Base-by-base conservation (phyloP, 2,888 invertebrate species). In the Leptopilina myrica region DNA sequence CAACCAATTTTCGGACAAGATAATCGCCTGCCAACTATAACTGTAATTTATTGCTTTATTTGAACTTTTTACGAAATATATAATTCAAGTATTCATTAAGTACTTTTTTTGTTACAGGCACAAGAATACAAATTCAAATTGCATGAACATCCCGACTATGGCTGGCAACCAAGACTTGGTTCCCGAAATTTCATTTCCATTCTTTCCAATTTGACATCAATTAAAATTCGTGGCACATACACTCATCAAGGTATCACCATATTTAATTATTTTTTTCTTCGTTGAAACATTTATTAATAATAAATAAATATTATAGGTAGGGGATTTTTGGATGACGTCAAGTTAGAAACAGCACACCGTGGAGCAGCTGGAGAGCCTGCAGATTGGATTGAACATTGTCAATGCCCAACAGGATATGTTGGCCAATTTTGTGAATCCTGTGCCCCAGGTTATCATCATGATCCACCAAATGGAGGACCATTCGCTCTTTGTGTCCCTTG, bases 341-440 rank as follows among this genome's bases (percentile, higher is more conserved):
- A 95, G 82, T 92, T 99, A 78, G 97, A 97, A 87, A 97, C 98
- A 0, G 99, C 99, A 0, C 95, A 96, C 80, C 94, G 96, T 33
- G 96, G 97, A 0, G 95, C 96, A 0, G 96, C 96, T 49, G 95
- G 96, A 0, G 94, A 94, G 6, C 94, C 96, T 0, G 98, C 98
- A 0, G 95, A 95, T 66, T 99, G 98, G 98, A 96, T 99, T 40
- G 99, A 99, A 91, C 96, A 96, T 88, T 99, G 99, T 89, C 95
- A 96, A 1, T 99, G 99, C 88, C 97, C 97, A 0, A 93, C 92
- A 64, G 94, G 94, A 0, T 98, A 97, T 85, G 95, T 98, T 0
- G 98, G 99, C 0, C 98, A 99, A 92, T 98, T 97, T 91, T 99
- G 99, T 89, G 99, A 99, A 92, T 98, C 98, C 1, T 99, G 99